Evolutionary conservation across 2,113 vertebrate species (phyloP).

Genomic region (Leptobrachium leishanense): DNA sequence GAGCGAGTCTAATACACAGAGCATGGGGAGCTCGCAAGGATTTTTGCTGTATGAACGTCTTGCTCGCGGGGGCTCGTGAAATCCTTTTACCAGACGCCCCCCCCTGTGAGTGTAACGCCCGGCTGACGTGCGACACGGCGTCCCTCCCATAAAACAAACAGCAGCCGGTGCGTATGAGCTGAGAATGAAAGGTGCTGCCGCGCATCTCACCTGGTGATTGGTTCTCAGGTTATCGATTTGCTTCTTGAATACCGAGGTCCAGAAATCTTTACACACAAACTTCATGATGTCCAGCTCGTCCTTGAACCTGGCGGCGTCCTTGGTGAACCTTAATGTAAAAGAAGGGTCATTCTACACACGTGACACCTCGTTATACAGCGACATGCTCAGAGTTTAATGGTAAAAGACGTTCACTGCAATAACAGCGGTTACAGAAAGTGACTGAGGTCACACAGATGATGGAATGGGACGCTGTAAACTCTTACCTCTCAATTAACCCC

Average conservation of each 20-base stretch:
- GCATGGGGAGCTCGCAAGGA: too few species aligned
- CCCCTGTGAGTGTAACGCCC: too few species aligned
- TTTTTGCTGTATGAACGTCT: too few species aligned
- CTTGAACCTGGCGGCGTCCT: slow-evolving; percentile 92
- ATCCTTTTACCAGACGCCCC: too few species aligned
- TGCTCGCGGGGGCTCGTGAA: too few species aligned
- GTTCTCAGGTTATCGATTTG: slow-evolving; percentile 94
- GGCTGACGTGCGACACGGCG: too few species aligned
- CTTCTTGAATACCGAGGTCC: slow-evolving; percentile 94
- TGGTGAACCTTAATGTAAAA: slow-evolving; percentile 77
- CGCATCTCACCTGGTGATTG: slow-evolving; percentile 83
- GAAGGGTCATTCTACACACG: background rate
- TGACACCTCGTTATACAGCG: too few species aligned
- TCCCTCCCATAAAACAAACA: too few species aligned
- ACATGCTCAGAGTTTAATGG: background rate
- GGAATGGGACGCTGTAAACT: too few species aligned
- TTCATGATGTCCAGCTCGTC: slow-evolving; percentile 97
- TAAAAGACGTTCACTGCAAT: slow-evolving; percentile 51
- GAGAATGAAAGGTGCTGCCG: too few species aligned
- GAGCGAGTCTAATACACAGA: too few species aligned
- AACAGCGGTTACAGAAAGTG: background rate
- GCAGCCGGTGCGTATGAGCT: too few species aligned
- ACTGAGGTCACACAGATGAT: background rate
- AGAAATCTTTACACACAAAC: slow-evolving; percentile 96
- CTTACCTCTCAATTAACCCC: slow-evolving; percentile 90